Evolutionary conservation across 2,888 invertebrate species (phyloP).

Genomic region (Sinodicranocentrus sp.): DNA sequence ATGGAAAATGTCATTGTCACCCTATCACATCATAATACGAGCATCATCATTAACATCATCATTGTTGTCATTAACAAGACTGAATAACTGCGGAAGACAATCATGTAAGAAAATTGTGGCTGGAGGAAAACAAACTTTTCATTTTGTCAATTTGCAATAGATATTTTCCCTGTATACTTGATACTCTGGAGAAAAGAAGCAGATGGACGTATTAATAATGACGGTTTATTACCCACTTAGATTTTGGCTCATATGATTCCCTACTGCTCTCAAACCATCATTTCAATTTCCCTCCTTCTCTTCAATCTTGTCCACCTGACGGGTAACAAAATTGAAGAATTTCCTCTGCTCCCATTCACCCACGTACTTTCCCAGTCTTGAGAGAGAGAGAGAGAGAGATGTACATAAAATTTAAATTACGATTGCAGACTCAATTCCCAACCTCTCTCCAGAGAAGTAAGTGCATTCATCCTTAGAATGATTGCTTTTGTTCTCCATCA

Average conservation of each 20-base stretch:
- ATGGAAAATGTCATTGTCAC: conserved; percentile 4
- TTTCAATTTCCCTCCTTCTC: not conserved
- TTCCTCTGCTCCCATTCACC: too few relatives aligned
- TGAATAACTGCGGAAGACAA: not conserved
- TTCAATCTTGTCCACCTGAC: too few relatives aligned
- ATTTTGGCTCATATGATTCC: not conserved
- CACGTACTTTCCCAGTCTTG: too few relatives aligned
- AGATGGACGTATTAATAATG: too few relatives aligned
- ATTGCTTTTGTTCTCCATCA: not conserved
- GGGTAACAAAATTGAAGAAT: too few relatives aligned
- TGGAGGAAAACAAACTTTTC: too few relatives aligned
- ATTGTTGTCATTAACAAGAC: not conserved
- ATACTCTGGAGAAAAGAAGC: too few relatives aligned
- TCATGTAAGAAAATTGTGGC: not conserved
- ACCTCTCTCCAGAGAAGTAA: not conserved
- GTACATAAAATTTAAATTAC: conserved; percentile 10
- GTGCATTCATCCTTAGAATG: not conserved
- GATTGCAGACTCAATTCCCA: not conserved
- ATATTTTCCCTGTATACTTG: too few relatives aligned
- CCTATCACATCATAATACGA: not conserved
- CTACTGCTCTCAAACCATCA: not conserved
- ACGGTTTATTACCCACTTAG: not conserved
- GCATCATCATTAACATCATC: conserved; percentile 3
- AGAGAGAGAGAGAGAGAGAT: not conserved
- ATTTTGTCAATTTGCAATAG: too few relatives aligned